Evolutionary conservation across 2,113 vertebrate species (phyloP), one percentile per base, ranked within the genome.

Genomic region (Climacteris rufus): DNA sequence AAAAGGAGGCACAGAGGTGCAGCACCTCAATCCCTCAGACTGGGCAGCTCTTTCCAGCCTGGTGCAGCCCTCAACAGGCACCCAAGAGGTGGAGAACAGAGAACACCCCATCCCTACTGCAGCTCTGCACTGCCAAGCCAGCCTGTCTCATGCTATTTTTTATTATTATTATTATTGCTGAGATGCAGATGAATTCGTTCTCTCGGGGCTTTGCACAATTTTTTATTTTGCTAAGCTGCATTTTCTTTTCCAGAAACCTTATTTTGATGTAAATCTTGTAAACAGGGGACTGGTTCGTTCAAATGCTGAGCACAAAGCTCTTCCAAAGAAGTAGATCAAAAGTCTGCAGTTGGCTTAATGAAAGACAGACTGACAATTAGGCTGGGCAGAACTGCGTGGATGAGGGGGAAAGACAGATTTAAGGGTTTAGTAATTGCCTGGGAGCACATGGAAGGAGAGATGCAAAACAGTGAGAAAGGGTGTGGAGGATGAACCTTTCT

Each of bases 191-290:
- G 54, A 91, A 88, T 93, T 86, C 39, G 71, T 66, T 91, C 94
- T 96, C 90, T 39, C 12, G 87, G 75, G 93, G 59, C 82, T 90
- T 92, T 72, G 70, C 92, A 93, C 93, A 45, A 24, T 84, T 95
- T 92, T 82, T 95, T 76, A 72, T 89, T 96, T 94, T 89, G 94
- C 96, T 92, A 92, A 91, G 93, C 96, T 90, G 94, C 85, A 78
- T 90, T 95, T 94, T 94, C 79, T 90, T 69, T 86, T 47, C 96
- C 90, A 93, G 93, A 93, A 92, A 60, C 60, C 87, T 86, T 86
- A 96, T 96, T 97, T 92, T 96, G 94, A 95, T 94, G 90, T 94
- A 96, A 94, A 88, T 96, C 92, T 83, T 83, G 93, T 93, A 87
- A 97, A 96, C 83, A 90, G 71, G 93, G 91, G 71, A 96, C 71